Conservation (phyloP, 2,797 vertebrate genomes). For the Prionace glauca region DNA sequence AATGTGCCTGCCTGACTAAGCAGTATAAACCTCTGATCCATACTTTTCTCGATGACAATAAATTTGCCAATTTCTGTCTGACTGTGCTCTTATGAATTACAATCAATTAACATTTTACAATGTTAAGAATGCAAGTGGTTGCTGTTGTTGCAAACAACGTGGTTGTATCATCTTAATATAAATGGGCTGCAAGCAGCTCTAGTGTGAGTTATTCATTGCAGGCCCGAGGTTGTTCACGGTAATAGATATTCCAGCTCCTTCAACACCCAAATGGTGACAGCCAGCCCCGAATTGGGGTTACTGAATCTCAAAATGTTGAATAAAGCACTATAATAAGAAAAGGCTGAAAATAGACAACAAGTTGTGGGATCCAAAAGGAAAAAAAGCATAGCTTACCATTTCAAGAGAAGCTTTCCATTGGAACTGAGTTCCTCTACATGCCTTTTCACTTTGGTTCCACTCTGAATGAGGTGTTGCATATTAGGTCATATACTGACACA, state of each 20-base stretch:
- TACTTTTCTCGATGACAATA: not conserved
- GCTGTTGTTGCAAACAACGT: not conserved
- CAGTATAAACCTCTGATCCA: too few species aligned
- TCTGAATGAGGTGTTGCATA: not conserved
- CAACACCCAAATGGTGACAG: not conserved
- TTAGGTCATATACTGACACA: not conserved
- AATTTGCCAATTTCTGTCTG: not conserved
- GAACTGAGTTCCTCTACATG: not conserved
- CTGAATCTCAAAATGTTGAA: not conserved
- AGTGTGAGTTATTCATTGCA: not conserved
- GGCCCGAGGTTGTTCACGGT: not conserved
- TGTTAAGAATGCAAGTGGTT: not conserved
- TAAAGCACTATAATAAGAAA: not conserved
- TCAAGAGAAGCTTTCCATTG: not conserved
- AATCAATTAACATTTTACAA: not conserved
- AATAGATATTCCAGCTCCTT: not conserved
- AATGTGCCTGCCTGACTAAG: too few species aligned
- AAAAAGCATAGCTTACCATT: not conserved
- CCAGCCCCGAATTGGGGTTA: not conserved
- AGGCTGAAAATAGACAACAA: not conserved
- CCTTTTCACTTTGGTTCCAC: not conserved
- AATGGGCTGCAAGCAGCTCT: not conserved
- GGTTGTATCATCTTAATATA: not conserved
- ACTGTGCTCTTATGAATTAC: not conserved
- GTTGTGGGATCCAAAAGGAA: not conserved